Conservation (phyloP, 2,888 invertebrate genomes). For the Harpalus rubripes region DNA sequence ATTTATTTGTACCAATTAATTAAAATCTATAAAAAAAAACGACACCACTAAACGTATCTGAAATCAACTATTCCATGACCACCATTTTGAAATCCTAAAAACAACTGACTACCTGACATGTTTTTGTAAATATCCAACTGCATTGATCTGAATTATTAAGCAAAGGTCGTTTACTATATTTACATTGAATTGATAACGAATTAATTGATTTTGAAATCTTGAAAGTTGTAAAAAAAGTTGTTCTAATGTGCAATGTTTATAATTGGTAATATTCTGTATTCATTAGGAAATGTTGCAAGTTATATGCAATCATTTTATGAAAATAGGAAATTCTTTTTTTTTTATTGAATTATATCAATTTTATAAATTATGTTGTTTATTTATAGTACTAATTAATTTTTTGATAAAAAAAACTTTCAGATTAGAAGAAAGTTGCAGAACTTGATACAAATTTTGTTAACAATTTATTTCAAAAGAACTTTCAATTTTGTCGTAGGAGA, state of each 20-base stretch:
- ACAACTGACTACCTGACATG: background rate
- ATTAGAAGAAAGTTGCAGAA: constrained; percentile 36
- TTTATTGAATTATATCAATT: constrained; percentile 21
- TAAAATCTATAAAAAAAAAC: background rate
- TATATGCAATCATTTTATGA: constrained; percentile 3
- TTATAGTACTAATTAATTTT: background rate
- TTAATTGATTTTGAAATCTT: constrained; percentile 32
- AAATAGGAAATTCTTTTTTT: constrained; percentile 9
- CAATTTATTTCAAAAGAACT: constrained; percentile 15
- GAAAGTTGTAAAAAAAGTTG: constrained; percentile 27
- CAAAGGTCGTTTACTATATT: background rate
- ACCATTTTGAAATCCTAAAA: constrained; percentile 31
- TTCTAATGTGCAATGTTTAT: background rate
- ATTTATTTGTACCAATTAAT: background rate
- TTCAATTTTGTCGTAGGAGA: constrained; percentile 22
- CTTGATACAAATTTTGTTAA: background rate
- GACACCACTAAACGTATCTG: too few species aligned
- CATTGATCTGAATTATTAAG: constrained; percentile 21
- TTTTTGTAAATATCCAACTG: background rate
- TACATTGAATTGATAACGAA: background rate
- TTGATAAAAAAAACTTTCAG: background rate
- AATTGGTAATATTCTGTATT: constrained; percentile 38
- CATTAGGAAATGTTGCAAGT: constrained; percentile 27
- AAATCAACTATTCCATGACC: constrained; percentile 24
- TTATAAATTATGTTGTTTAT: background rate